Evolutionary conservation across 2,888 invertebrate genomes (phyloP), one percentile per base, ranked within the genome.

Genomic region (Dastarcus helophoroides): DNA sequence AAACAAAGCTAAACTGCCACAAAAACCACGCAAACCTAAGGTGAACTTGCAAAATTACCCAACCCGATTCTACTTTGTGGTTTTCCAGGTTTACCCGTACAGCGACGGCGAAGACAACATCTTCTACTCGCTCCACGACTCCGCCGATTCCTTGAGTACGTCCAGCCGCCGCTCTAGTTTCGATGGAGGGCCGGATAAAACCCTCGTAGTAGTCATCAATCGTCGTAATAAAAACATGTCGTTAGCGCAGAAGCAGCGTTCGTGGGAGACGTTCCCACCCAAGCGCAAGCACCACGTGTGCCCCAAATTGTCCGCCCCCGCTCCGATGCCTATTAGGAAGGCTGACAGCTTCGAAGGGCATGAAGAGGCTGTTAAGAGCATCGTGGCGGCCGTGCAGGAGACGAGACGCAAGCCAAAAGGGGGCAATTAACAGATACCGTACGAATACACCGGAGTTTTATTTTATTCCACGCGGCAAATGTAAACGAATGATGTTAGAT

Each of bases 341-440:
- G 71, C 75, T 1, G 76, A 76, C 46, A 76, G 75, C 47, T 76
- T 76, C 47, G 76, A 76, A 50, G 76, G 76, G 2, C 76, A 76
- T 53, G 76, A 76, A 54, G 75, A 76, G 47, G 74, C 76, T 2
- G 76, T 76, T 2, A 64, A 74, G 36, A 73, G 73, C 15, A 55
- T 76, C 29, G 76, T 76, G 3, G 75, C 74, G 3, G 76, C 75
- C 24, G 76, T 76, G 1, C 75, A 76, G 45, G 75, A 76, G 50
- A 74, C 71, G 1, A 58, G 73, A 32, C 64, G 70, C 43, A 73
- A 69, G 47, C 61, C 62, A 4, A 62, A 62, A 36, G 47, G 52
- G 4, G 53, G 54, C 11, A 57, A 57, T 47, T 59, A 53, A 53
- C 47, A 38, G 29, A 38, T 17, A 24, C 6, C 11, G 29, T 25